phyloP scores from a whole-genome alignment of 2,888 invertebrate species.

The Heliconius sara region DNA sequence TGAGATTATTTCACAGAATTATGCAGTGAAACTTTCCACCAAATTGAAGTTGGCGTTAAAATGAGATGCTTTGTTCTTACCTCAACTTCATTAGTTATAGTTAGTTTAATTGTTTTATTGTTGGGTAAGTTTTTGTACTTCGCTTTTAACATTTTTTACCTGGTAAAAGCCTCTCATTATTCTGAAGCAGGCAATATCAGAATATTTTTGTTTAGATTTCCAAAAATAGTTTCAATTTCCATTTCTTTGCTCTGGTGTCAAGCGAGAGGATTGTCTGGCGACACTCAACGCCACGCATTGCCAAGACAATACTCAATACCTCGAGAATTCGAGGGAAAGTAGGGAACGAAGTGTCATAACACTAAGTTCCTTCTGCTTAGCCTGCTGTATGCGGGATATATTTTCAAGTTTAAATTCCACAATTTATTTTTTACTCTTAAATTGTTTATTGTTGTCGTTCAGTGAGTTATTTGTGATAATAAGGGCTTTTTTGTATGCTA shows the following conservation, averaged over 20 bases:
- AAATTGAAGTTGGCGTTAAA: constrained; percentile 1
- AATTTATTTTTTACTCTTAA: constrained; percentile 1
- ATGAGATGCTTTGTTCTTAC: constrained; percentile 2
- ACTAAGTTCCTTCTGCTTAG: too few relatives aligned
- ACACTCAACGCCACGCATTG: too few relatives aligned
- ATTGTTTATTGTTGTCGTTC: constrained; percentile 1
- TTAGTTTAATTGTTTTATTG: constrained; percentile 15
- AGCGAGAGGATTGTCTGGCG: too few relatives aligned
- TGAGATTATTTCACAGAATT: constrained; percentile 1
- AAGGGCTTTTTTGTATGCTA: background rate
- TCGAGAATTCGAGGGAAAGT: too few relatives aligned
- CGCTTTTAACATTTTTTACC: background rate
- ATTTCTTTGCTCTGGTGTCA: too few relatives aligned
- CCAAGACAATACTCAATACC: too few relatives aligned
- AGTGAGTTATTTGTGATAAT: background rate
- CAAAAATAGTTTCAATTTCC: background rate
- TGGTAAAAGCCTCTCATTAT: background rate
- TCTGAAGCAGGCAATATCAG: background rate
- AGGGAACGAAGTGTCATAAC: too few relatives aligned
- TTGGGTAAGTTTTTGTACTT: constrained; percentile 1
- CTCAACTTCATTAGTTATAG: background rate
- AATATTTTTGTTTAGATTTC: background rate
- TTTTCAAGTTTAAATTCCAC: constrained; percentile 24
- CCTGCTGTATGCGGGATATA: background rate
- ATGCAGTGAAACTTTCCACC: background rate